These are phyloP conservation scores for Cremastinae sp. DNA, from an alignment of 2,888 invertebrate species.

Conservation along the genomic window DNA sequence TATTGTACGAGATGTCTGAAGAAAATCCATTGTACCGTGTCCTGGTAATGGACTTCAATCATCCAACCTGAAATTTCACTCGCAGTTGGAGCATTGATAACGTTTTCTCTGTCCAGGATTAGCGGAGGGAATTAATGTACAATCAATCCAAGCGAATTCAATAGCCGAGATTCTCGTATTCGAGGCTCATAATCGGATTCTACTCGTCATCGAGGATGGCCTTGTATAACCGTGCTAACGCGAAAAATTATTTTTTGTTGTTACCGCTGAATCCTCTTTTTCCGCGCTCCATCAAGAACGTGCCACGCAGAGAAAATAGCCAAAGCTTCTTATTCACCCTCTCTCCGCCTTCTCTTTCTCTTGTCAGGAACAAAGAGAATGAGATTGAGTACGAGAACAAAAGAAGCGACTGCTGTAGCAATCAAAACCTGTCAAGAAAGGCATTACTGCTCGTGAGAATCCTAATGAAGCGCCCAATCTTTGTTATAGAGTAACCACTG, in stretches of 20 bases:
- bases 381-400: slow-evolving; percentile 10
- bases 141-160: slow-evolving; percentile 42
- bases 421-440: slow-evolving; percentile 13
- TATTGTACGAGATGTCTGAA: too few species aligned
- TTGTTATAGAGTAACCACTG: neutral
- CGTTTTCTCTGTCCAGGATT: slow-evolving; percentile 23
- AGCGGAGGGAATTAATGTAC: slow-evolving; percentile 44
- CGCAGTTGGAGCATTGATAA: neutral
- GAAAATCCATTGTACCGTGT: too few species aligned
- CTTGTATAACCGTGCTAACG: neutral
- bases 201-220: slow-evolving; percentile 33
- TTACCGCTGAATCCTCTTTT: neutral
- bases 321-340: neutral
- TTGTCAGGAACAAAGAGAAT: slow-evolving; percentile 13
- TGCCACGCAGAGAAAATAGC: slow-evolving; percentile 15
- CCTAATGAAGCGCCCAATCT: slow-evolving; percentile 30
- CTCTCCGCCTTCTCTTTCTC: too few species aligned
- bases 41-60: too few species aligned
- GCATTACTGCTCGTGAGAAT: slow-evolving; percentile 16
- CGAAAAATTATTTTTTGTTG: slow-evolving; percentile 16
- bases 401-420: slow-evolving; percentile 19
- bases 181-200: slow-evolving; percentile 38
- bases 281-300: slow-evolving; percentile 1
- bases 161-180: slow-evolving; percentile 13
- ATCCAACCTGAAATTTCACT: slow-evolving; percentile 2